Evolutionary conservation across 2,113 vertebrate genomes (phyloP).

Genomic region (Labeo rohita): DNA sequence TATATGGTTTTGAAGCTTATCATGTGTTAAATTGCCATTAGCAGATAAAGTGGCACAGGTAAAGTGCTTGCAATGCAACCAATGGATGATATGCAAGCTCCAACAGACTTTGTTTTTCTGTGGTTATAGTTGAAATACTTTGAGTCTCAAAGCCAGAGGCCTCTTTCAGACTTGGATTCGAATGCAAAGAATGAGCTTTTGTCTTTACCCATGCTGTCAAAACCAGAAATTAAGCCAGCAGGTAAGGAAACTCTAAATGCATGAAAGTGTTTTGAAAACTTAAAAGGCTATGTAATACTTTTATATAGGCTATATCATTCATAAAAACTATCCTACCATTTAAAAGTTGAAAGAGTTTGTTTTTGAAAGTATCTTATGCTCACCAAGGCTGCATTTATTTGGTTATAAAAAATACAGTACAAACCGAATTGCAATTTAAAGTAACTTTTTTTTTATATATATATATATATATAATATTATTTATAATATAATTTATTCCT

Average conservation of each 20-base stretch:
- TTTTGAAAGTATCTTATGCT: no score
- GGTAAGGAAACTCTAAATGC: constrained; percentile 62
- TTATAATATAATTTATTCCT: no score
- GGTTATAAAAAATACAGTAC: no score
- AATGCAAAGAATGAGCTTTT: constrained; percentile 53
- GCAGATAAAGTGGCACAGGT: background rate
- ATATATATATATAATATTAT: no score
- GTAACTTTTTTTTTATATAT: no score
- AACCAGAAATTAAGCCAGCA: constrained; percentile 61
- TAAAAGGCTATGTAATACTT: background rate
- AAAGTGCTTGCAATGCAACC: background rate
- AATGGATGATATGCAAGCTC: background rate
- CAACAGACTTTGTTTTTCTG: background rate
- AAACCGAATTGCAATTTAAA: no score
- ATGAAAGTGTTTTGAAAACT: background rate
- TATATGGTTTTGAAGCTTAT: background rate
- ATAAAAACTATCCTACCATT: no score
- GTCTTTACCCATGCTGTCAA: constrained; percentile 57
- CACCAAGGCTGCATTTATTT: no score
- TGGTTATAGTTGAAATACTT: constrained; percentile 58
- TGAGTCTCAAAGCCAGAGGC: constrained; percentile 58
- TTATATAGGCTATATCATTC: no score
- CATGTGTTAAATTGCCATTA: background rate
- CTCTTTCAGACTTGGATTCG: constrained; percentile 40
- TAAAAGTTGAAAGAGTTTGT: no score